Evolutionary conservation across 2,797 vertebrate species (phyloP).

Genomic region (Sparidentex hasta): DNA sequence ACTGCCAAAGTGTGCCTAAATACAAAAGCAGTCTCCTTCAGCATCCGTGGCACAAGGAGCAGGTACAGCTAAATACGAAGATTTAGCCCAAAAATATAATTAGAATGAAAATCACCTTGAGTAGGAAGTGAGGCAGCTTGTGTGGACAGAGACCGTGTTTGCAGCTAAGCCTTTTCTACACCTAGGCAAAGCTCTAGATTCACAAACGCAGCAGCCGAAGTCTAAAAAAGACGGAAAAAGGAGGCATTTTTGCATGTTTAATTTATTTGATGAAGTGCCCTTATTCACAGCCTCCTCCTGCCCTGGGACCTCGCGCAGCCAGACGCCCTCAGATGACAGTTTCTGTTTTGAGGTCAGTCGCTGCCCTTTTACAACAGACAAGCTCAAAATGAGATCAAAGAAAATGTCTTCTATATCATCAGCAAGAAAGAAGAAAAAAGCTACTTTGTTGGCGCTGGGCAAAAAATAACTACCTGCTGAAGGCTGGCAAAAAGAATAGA

Average conservation of each 20-base stretch:
- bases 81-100: constrained; percentile 2
- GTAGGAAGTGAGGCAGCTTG: not conserved
- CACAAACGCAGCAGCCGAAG: constrained; percentile 3
- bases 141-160: not conserved
- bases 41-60: not conserved
- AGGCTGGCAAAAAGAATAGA: no score
- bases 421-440: no score
- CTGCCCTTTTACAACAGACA: constrained; percentile 36
- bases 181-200: not conserved
- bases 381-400: constrained; percentile 22
- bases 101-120: not conserved
- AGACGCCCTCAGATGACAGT: constrained; percentile 10
- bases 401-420: constrained; percentile 9
- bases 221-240: not conserved
- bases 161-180: not conserved
- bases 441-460: no score
- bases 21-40: not conserved
- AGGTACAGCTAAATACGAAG: not conserved
- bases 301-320: constrained; percentile 16
- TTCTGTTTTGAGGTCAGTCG: constrained; percentile 40
- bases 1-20: constrained; percentile 3
- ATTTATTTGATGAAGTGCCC: constrained; percentile 27
- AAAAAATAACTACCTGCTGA: no score
- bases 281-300: constrained; percentile 23
- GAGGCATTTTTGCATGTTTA: not conserved